Base-by-base conservation (phyloP, 1,140 invertebrate species). In the Pararge aegeria region DNA sequence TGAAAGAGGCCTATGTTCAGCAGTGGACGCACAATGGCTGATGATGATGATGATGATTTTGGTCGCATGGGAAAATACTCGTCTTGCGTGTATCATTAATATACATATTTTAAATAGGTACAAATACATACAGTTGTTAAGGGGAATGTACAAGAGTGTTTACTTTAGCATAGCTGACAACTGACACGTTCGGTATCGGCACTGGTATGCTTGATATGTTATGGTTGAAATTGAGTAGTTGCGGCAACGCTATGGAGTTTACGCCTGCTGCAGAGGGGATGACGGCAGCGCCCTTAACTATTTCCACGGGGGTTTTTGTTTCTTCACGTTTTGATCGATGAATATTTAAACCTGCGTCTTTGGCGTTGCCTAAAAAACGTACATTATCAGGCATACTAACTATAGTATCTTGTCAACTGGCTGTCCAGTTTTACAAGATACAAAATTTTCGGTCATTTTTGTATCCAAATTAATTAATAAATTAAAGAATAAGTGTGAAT, bases 131-230 rank as follows among this genome's bases (percentile, higher is more conserved):
- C n/a, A n/a, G n/a, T n/a, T n/a, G n/a, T 66, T 61, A 64, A 42
- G 66, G 64, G 5, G 61, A 64, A 29, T 71, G 64, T 5, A 84
- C 53, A 16, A 83, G 48, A 1, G 83, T 80, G 30, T 77, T 84
- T 0, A 84, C 71, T 68, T 83, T 87, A 15, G 81, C 71, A 24
- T 84, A 87, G 55, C 75, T 78, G 2, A 87, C 77, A 1, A 87
- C 70, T 10, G 80, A 82, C 10, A 78, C 73, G 48, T 87, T 87
- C 1, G 83, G 83, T 58, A 87, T 82, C 1, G 83, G 83, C 1
- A 87, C 75, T 0, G 83, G 83, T 21, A 87, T 82, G 12, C 72
- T 55, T 2, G 77, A 76, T 5, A 84, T 52, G 51, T 83, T 87
- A 19, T 76, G 78, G 51, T 83, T 84, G 2, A 87, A 49, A 1